Conservation (phyloP, 2,113 vertebrate species). For the Rhineura floridana region DNA sequence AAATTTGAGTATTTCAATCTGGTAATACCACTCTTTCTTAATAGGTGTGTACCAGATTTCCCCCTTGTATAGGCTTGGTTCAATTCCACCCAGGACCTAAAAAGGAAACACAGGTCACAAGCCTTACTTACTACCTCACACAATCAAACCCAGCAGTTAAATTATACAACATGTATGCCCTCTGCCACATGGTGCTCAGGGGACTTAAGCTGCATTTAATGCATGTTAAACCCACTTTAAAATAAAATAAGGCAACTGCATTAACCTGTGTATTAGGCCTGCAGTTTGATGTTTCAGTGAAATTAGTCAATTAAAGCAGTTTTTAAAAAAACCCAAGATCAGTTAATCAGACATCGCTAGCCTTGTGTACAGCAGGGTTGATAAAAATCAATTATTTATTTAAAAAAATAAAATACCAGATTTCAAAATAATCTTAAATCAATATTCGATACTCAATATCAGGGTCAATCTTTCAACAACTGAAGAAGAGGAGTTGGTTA, state of each 20-base stretch:
- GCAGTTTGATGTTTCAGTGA: not conserved
- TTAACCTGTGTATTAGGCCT: not conserved
- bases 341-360: not conserved
- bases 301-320: not conserved
- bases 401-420: too few relatives aligned
- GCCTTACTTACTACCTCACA: not conserved
- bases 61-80: constrained; percentile 86
- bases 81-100: constrained; percentile 91
- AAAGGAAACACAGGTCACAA: constrained; percentile 10
- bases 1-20: constrained; percentile 94
- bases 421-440: too few relatives aligned
- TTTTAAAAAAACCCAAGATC: not conserved
- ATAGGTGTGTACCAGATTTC: constrained; percentile 95
- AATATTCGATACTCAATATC: too few relatives aligned
- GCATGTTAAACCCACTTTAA: not conserved
- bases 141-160: not conserved
- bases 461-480: too few relatives aligned
- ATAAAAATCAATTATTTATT: too few relatives aligned
- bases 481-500: too few relatives aligned
- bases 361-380: not conserved
- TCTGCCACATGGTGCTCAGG: not conserved
- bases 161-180: not conserved
- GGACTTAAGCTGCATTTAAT: not conserved
- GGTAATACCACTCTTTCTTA: constrained; percentile 95
- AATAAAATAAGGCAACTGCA: not conserved